Base-by-base conservation (phyloP, 2,113 vertebrate genomes). In the Solea solea region DNA sequence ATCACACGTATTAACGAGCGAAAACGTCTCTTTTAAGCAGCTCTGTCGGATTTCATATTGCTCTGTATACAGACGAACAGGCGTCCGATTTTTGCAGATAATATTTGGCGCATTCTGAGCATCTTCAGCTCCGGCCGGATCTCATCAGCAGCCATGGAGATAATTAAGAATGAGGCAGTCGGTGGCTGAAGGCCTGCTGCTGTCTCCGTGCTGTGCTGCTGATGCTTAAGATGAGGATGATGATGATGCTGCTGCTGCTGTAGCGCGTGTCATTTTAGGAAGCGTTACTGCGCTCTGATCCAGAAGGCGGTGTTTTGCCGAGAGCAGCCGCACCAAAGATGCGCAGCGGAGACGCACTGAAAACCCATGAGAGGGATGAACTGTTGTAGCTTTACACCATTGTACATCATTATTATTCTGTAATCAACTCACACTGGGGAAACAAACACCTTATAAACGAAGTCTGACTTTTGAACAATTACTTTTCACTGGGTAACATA, bases 121-220 rank as follows among this genome's bases (percentile, higher is more conserved):
- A 58, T 67, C 68, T 77, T 50, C 59, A 71, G 71, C 54, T 86
- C 60, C 59, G 11, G 64, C 66, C 45, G 50, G 69, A 13, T 89
- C 78, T 73, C 85, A 81, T 82, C 81, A 80, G 74, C 86, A 82
- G 84, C 85, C 72, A 73, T 53, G 68, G 81, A 76, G 65, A 74
- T 65, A 27, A 85, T 82, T 65, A 74, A 63, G 83, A 81, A 74
- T 64, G 83, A 83, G 21, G 78, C 80, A 78, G 88, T 83, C 28
- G 80, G 42, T 41, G 3, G 25, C 44, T 68, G 63, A 53, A 44
- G 68, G 76, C 63, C 69, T 16, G 41, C 75, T 52, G 74, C 72
- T 53, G 59, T 61, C 58, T 46, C 14, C 15, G 62, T 59, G 70
- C 60, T 44, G 41, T n/a, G 44, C 42, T 34, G 25, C 21, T 54